phyloP scores from a whole-genome alignment of 2,797 vertebrate species.

The Crypturellus tataupa region DNA sequence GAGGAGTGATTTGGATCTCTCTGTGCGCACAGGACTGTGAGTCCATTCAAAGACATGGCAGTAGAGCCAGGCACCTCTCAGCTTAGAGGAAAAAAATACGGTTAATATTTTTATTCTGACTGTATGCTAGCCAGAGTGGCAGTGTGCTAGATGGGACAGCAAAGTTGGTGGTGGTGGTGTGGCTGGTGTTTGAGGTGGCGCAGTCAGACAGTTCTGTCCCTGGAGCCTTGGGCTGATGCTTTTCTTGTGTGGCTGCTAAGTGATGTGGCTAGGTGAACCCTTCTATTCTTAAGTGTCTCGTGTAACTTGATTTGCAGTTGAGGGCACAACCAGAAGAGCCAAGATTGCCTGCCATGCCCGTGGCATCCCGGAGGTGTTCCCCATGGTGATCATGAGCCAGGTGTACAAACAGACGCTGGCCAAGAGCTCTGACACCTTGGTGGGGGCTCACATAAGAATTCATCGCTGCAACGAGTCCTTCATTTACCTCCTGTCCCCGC shows the following conservation, averaged over 20 bases:
- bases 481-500: conserved; percentile 94
- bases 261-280: background rate
- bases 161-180: background rate
- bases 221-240: background rate
- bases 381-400: conserved; percentile 94
- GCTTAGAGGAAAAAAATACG: background rate
- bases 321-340: conserved; percentile 91
- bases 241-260: background rate
- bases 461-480: conserved; percentile 94
- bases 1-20: background rate
- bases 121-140: background rate
- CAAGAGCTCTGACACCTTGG: conserved; percentile 93
- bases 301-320: conserved; percentile 83
- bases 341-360: conserved; percentile 90
- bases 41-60: too few relatives aligned
- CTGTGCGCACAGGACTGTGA: too few relatives aligned
- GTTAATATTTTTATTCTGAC: background rate
- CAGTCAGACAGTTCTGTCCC: rapidly evolving
- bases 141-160: rapidly evolving
- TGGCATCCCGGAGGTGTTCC: conserved; percentile 85
- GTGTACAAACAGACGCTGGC: conserved; percentile 95
- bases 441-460: conserved; percentile 90
- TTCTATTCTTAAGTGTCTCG: background rate
- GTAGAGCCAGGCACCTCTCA: background rate
- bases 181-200: background rate